Evolutionary conservation across 92 coral and sea anemone species (phyloP).

Genomic region (Palythoa grandiflora): DNA sequence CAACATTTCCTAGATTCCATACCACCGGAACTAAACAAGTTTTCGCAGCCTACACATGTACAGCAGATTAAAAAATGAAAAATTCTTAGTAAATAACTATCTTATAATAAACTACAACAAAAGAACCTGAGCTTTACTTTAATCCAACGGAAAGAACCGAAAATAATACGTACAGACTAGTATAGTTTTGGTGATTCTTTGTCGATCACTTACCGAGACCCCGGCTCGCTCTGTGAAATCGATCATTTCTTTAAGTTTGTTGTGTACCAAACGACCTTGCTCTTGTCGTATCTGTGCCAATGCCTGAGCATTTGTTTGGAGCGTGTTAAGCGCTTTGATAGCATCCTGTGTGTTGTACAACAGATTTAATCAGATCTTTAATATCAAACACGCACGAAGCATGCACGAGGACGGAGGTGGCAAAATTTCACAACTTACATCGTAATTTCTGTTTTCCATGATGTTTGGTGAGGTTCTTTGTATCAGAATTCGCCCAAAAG

Average conservation of each 20-base stretch:
- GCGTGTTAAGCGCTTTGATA: constrained; percentile 87
- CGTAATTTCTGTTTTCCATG: constrained; percentile 43
- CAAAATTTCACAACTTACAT: constrained; percentile 9
- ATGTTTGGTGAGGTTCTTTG: constrained; percentile 3
- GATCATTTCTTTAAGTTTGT: constrained; percentile 81
- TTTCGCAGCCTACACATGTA: no score
- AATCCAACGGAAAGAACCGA: no score
- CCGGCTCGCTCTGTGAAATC: constrained; percentile 87
- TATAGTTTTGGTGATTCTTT: no score
- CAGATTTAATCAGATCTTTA: background rate
- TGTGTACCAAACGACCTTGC: constrained; percentile 69
- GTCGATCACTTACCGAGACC: constrained; percentile 68
- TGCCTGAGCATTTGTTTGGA: constrained; percentile 94
- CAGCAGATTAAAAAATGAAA: no score
- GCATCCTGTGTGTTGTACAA: constrained; percentile 74
- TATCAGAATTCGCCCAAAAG: constrained; percentile 20
- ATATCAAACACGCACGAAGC: background rate
- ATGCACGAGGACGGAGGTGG: background rate
- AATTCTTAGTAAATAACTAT: no score
- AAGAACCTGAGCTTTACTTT: no score
- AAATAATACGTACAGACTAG: no score
- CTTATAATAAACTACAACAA: no score
- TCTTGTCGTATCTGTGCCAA: constrained; percentile 84
- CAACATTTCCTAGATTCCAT: no score
- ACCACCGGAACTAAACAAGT: no score